phyloP scores from a whole-genome alignment of 2,113 vertebrate species.

The Ceratotherium simum region DNA sequence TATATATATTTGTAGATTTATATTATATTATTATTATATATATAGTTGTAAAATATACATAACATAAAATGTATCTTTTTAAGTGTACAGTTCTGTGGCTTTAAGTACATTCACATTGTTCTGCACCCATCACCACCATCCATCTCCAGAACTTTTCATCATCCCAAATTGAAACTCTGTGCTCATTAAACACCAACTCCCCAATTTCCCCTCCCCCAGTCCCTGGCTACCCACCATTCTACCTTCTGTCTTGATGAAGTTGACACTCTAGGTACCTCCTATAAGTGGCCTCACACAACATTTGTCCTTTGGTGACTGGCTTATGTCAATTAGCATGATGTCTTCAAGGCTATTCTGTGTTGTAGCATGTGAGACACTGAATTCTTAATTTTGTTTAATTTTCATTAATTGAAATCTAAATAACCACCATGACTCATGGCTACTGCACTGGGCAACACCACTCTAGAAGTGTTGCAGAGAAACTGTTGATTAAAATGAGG shows the following conservation, averaged over 20 bases:
- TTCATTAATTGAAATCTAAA: not conserved
- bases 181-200: too few species aligned
- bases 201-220: not conserved
- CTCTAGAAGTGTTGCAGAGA: not conserved
- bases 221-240: not conserved
- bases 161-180: not conserved
- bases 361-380: not conserved
- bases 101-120: not conserved
- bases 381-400: not conserved
- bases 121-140: too few species aligned
- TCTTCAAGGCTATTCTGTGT: not conserved
- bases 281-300: not conserved
- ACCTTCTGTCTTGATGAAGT: not conserved
- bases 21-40: too few species aligned
- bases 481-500: not conserved
- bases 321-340: not conserved
- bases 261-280: not conserved
- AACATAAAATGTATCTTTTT: too few species aligned
- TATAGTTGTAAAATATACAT: not conserved
- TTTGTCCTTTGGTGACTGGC: not conserved
- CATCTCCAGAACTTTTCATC: not conserved
- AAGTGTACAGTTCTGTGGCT: not conserved
- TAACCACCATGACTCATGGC: not conserved
- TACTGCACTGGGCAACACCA: fast-evolving
- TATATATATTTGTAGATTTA: not conserved